These are phyloP conservation scores for Sesia bembeciformis DNA, from an alignment of 2,888 invertebrate species.

Conservation along the genomic window DNA sequence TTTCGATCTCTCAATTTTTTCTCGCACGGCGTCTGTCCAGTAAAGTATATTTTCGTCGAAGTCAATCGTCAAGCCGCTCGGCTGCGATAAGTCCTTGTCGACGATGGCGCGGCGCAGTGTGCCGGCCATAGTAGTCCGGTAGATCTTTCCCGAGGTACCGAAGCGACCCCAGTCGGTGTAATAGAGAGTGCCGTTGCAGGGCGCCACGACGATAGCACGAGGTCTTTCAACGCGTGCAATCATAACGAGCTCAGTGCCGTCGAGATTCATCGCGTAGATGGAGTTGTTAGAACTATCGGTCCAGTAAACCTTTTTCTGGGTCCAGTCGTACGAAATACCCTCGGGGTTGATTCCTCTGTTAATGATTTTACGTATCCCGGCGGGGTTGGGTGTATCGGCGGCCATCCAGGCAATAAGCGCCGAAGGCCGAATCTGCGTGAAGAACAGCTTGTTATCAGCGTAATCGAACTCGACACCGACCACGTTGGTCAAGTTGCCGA, in stretches of 20 bases:
- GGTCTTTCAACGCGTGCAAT: conserved; percentile 95
- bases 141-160: conserved; percentile 94
- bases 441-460: conserved; percentile 88
- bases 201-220: conserved; percentile 95
- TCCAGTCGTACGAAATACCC: conserved; percentile 98
- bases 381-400: conserved; percentile 78
- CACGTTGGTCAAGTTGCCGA: conserved; percentile 91
- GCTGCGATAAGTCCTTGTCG: conserved; percentile 92
- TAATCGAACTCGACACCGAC: conserved; percentile 98
- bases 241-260: conserved; percentile 90
- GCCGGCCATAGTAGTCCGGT: conserved; percentile 96
- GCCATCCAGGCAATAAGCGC: conserved; percentile 89
- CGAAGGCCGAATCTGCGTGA: conserved; percentile 95
- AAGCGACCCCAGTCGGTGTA: conserved; percentile 97
- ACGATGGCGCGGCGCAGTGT: conserved; percentile 91
- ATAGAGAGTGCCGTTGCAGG: conserved; percentile 95
- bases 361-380: conserved; percentile 79
- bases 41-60: conserved; percentile 94
- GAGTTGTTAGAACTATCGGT: conserved; percentile 96
- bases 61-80: conserved; percentile 96
- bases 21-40: conserved; percentile 97
- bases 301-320: conserved; percentile 97
- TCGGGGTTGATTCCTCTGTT: conserved; percentile 91
- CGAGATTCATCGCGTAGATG: conserved; percentile 95
- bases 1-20: conserved; percentile 94